A percentile compares a stretch with the other conserved stretches of the same genome.
Evolutionary conservation across 2,888 invertebrate genomes (phyloP).

Genomic region (Melinaea menophilus): DNA sequence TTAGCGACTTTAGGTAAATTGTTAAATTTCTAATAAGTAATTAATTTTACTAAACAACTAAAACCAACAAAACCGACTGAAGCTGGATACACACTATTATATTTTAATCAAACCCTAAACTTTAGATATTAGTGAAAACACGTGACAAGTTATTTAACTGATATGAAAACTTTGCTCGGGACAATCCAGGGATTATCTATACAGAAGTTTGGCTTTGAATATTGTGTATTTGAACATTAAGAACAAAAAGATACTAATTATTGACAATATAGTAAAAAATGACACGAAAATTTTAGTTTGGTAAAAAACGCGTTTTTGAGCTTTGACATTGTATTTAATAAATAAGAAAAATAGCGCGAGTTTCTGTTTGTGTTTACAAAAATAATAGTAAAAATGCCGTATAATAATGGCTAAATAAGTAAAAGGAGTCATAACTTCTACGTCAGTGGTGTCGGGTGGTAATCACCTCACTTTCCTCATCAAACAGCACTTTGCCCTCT

Average conservation of each 20-base stretch:
- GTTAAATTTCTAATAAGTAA: too few relatives aligned
- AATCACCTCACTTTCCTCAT: conserved; percentile 65
- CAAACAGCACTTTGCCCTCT: conserved; percentile 47
- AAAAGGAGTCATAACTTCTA: conserved; percentile 71
- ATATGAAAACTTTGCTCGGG: conserved; percentile 29
- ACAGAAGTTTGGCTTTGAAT: conserved; percentile 11
- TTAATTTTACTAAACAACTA: background rate
- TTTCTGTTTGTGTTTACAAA: too few relatives aligned
- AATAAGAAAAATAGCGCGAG: too few relatives aligned
- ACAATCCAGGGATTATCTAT: conserved; percentile 23
- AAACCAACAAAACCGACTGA: conserved; percentile 7
- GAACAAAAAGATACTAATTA: too few relatives aligned
- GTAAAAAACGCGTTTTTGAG: too few relatives aligned
- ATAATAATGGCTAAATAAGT: background rate
- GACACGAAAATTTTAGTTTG: too few relatives aligned
- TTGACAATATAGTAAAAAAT: too few relatives aligned
- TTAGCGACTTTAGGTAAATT: too few relatives aligned
- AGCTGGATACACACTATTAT: conserved; percentile 8
- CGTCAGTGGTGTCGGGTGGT: conserved; percentile 65
- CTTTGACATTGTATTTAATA: too few relatives aligned
- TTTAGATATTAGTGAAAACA: conserved; percentile 25
- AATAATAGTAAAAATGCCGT: background rate
- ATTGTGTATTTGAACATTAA: too few relatives aligned
- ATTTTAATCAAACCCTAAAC: conserved; percentile 25
- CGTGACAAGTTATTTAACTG: conserved; percentile 24